Conservation (phyloP, 2,888 invertebrate species). For the Ormyrus thymus region DNA sequence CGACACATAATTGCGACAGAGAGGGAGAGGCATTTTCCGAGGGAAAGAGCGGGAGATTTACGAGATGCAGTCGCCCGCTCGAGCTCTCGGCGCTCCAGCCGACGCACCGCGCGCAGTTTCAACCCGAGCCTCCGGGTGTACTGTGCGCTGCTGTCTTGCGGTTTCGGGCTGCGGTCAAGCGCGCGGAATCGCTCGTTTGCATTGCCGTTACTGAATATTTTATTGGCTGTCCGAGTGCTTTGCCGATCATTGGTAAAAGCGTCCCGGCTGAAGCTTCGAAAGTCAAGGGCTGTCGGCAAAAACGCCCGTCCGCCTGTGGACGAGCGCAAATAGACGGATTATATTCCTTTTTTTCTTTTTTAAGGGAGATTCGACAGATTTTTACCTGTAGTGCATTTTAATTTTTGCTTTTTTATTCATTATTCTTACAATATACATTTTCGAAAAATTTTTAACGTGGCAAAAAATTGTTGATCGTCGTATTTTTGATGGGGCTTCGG, state of each 20-base stretch:
- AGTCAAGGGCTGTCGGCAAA: too few species aligned
- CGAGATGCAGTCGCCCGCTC: conserved; percentile 13
- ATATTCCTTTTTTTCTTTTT: too few species aligned
- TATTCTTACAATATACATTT: too few species aligned
- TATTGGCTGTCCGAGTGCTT: conserved; percentile 9
- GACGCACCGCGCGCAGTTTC: not conserved
- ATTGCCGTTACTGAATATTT: conserved; percentile 26
- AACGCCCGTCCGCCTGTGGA: too few species aligned
- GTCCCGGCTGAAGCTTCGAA: too few species aligned
- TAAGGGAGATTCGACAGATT: too few species aligned
- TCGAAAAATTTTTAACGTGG: too few species aligned
- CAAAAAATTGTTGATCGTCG: too few species aligned
- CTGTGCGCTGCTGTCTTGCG: not conserved
- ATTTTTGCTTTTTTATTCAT: too few species aligned
- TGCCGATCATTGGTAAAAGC: too few species aligned
- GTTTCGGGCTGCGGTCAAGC: not conserved
- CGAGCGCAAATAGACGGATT: too few species aligned
- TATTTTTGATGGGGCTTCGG: not conserved
- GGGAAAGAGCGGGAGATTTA: conserved; percentile 33
- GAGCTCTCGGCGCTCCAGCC: conserved; percentile 8
- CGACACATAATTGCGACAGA: conserved; percentile 49
- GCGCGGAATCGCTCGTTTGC: conserved; percentile 17
- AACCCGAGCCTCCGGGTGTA: not conserved
- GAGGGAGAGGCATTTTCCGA: conserved; percentile 22
- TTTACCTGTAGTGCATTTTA: too few species aligned